Percentiles rank a stretch among this genome's conserved stretches.
Conservation (phyloP, 1,140 invertebrate genomes). For the Eufriesea mexicana region DNA sequence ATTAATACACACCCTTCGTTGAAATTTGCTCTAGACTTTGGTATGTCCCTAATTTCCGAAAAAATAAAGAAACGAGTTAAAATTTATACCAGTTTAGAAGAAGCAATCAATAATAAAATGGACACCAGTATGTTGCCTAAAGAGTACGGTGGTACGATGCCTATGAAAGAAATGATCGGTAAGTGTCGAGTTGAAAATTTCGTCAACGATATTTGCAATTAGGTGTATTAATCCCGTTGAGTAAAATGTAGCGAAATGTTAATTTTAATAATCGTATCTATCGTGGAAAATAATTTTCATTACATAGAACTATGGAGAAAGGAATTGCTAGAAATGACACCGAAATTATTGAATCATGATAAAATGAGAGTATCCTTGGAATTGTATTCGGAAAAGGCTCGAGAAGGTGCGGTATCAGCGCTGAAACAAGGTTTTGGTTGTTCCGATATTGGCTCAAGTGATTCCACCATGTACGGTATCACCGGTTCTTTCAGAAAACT, state of each 20-base stretch:
- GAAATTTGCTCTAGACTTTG: conserved; percentile 91
- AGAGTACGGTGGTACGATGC: conserved; percentile 91
- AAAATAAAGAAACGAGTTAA: conserved; percentile 90
- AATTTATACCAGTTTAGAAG: conserved; percentile 86
- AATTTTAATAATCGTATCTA: too few relatives aligned
- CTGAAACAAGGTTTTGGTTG: conserved; percentile 83
- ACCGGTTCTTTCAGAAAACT: conserved; percentile 90
- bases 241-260: too few relatives aligned
- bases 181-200: conserved; percentile 16
- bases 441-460: conserved; percentile 83
- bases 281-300: background rate
- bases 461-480: conserved; percentile 85
- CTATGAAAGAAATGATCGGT: conserved; percentile 93
- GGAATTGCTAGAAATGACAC: conserved; percentile 84
- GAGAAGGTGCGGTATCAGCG: conserved; percentile 88
- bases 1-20: conserved; percentile 90
- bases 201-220: too few relatives aligned
- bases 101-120: conserved; percentile 84
- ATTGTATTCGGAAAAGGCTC: conserved; percentile 86
- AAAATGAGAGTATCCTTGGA: conserved; percentile 85
- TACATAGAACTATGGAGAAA: conserved; percentile 85
- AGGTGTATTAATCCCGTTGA: too few relatives aligned
- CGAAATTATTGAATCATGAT: conserved; percentile 84
- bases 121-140: conserved; percentile 88
- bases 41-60: conserved; percentile 90